Conservation (phyloP, 2,797 vertebrate genomes). For the Rousettus madagascariensis region DNA sequence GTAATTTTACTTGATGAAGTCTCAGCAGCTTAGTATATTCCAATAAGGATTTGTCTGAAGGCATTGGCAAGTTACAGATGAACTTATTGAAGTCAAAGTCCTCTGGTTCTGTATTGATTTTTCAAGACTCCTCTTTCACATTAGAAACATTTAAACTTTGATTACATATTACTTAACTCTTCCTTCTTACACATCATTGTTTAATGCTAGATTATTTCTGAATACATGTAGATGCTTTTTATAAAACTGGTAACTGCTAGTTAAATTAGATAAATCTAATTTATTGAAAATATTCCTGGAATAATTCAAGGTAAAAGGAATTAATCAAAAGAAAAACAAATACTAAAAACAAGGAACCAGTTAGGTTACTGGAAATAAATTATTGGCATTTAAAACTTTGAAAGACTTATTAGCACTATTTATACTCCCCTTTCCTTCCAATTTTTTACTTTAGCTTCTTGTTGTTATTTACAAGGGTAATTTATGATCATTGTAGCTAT, state of each 20-base stretch:
- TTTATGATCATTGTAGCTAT: background rate
- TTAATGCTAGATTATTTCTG: background rate
- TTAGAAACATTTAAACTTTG: background rate
- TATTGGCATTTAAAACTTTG: background rate
- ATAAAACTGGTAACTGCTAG: background rate
- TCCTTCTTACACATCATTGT: background rate
- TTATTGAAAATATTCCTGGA: background rate
- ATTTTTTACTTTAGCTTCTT: conserved; percentile 4
- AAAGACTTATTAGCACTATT: background rate
- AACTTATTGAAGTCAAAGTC: background rate
- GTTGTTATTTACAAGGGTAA: background rate
- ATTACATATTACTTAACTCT: background rate
- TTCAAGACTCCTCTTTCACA: background rate
- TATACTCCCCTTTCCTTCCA: background rate
- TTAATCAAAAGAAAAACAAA: background rate
- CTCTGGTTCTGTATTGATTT: background rate
- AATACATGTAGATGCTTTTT: background rate
- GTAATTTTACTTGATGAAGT: background rate
- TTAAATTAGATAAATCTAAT: conserved; percentile 4
- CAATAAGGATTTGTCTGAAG: background rate
- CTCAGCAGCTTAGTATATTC: background rate
- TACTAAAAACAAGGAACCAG: background rate
- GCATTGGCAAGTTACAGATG: background rate
- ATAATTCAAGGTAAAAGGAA: background rate
- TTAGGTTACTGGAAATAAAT: background rate